Conservation (phyloP, 2,888 invertebrate species). For the Didymodactylos carnosus region DNA sequence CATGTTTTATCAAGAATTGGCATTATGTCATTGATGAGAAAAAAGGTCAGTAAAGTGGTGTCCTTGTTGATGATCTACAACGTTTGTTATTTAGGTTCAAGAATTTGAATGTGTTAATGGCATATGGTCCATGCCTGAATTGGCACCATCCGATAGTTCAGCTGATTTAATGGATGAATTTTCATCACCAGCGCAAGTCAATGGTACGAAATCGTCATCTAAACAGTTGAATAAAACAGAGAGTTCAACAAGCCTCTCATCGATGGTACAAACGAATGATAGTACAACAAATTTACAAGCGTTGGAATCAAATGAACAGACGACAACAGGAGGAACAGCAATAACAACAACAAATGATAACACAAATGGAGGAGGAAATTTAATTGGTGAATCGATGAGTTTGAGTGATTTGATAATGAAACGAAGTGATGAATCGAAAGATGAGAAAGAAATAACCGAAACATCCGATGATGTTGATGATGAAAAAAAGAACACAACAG, state of each 20-base stretch:
- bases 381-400: not conserved
- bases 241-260: too few relatives aligned
- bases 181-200: slow-evolving; percentile 13
- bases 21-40: slow-evolving; percentile 91
- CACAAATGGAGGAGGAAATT: not conserved
- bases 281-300: not conserved
- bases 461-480: not conserved
- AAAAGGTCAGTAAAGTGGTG: too few relatives aligned
- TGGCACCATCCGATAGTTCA: slow-evolving; percentile 24
- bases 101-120: slow-evolving; percentile 97
- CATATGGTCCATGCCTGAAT: slow-evolving; percentile 73
- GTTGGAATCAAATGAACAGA: not conserved
- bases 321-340: not conserved
- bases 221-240: not conserved
- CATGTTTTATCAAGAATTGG: slow-evolving; percentile 92
- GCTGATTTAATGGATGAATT: slow-evolving; percentile 36
- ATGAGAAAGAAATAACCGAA: not conserved
- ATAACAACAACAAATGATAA: too few relatives aligned
- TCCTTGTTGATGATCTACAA: too few relatives aligned
- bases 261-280: too few relatives aligned
- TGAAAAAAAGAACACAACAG: not conserved
- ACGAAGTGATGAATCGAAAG: not conserved
- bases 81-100: too few relatives aligned
- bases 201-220: not conserved
- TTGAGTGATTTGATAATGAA: not conserved